Evolutionary conservation across 23 tunicate genomes (phyloP).

Genomic region (Halocynthia aurantium): DNA sequence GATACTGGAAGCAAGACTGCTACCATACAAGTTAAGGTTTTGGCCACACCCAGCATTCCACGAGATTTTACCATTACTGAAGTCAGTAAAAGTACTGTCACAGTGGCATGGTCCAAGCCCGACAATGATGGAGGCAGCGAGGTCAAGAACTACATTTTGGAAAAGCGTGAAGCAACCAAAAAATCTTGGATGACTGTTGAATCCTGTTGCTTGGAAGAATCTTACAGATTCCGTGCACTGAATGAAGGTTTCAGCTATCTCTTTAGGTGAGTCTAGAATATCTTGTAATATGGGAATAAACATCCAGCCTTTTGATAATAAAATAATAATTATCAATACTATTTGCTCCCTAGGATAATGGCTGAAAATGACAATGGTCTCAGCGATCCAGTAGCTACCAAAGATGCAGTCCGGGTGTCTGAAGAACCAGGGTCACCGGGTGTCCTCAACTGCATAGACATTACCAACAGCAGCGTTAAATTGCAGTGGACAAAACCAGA

Average conservation of each 20-base stretch:
- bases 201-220: slow-evolving; percentile 59
- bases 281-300: background rate
- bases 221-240: slow-evolving; percentile 57
- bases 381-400: slow-evolving; percentile 53
- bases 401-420: slow-evolving; percentile 55
- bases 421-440: slow-evolving; percentile 93
- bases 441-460: slow-evolving; percentile 40
- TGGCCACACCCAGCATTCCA: slow-evolving; percentile 82
- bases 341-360: slow-evolving; percentile 28
- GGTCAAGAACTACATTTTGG: slow-evolving; percentile 76
- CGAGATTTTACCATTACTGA: slow-evolving; percentile 42
- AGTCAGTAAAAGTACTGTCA: slow-evolving; percentile 51
- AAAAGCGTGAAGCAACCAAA: slow-evolving; percentile 84
- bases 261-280: slow-evolving; percentile 27
- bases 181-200: slow-evolving; percentile 89
- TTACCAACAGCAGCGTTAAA: slow-evolving; percentile 55
- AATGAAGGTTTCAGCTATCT: slow-evolving; percentile 69
- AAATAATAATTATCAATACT: background rate
- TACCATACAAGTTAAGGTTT: slow-evolving; percentile 53
- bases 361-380: slow-evolving; percentile 96
- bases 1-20: slow-evolving; percentile 56
- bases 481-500: slow-evolving; percentile 90
- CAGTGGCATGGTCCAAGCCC: slow-evolving; percentile 82
- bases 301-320: background rate
- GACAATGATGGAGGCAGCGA: slow-evolving; percentile 76